Evolutionary conservation across 2,113 vertebrate genomes (phyloP), one percentile per base, ranked within the genome.

Genomic region (Cololabis saira): DNA sequence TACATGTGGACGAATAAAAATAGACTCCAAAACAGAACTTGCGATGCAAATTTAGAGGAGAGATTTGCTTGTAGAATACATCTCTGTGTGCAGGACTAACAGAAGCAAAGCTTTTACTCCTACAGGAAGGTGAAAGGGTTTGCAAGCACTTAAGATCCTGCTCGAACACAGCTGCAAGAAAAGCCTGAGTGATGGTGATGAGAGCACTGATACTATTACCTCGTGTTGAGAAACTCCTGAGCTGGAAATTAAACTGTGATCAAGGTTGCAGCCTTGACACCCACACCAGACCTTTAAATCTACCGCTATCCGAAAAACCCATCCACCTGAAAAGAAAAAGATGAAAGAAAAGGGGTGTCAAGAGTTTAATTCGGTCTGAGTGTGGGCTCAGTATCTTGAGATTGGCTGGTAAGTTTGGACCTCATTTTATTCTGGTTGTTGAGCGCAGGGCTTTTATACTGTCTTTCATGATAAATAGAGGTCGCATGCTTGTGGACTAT

Each of bases 401-500:
- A 61, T 59, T 33, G 15, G 15, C 62, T 16, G 47, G 8, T 0
- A 47, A 82, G 45, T 74, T 71, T 59, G 52, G 21, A 58, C 54
- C 53, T 68, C 10, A 45, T 71, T 58, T 9, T 51, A 56, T 54
- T 62, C 56, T 72, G 49, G 57, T 51, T 74, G 55, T 67, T 71
- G 73, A 76, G 65, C 3, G 67, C 45, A 12, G 22, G 5, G 30
- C 18, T 12, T 49, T 53, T 71, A 53, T 14, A 1, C 19, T 14
- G 43, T 40, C 27, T 49, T 59, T 73, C 44, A 82, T 67, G 60
- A 64, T 52, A 50, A 70, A 55, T 42, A 61, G 12, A 62, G 68
- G 47, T 24, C 13, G 3, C 33, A 42, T 47, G 48, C 18, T 61
- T 70, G 8, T 18, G 17, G 27, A 50, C 43, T 18, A 51, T 45